A percentile compares a stretch with the other conserved stretches of the same genome.
Evolutionary conservation across 1,140 invertebrate genomes (phyloP).

Genomic region (Trinorchestia longiramus): DNA sequence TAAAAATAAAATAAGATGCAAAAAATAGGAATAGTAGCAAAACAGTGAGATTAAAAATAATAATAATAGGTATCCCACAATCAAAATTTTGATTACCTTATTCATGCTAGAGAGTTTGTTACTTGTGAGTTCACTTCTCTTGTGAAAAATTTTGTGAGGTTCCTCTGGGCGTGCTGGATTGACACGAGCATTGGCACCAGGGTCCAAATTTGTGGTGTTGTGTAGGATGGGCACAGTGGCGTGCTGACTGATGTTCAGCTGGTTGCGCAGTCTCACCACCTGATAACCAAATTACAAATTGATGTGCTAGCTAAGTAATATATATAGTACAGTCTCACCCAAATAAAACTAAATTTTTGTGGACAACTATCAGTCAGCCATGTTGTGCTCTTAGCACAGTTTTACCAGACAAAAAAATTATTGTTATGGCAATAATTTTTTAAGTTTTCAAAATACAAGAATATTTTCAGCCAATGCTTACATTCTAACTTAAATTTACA

Average conservation of each 20-base stretch:
- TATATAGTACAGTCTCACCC: not conserved
- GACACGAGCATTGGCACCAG: not conserved
- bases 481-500: not conserved
- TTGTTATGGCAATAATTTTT: too few species aligned
- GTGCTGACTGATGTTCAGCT: conserved; percentile 63
- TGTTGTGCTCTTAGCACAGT: not conserved
- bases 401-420: not conserved
- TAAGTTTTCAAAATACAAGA: not conserved
- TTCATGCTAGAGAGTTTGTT: not conserved
- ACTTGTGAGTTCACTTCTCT: not conserved
- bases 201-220: not conserved
- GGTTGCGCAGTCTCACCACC: conserved; percentile 65
- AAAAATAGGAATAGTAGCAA: too few species aligned
- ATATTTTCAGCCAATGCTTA: not conserved
- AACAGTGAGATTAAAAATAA: too few species aligned
- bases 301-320: not conserved
- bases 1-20: too few species aligned
- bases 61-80: too few species aligned
- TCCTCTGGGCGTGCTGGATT: not conserved
- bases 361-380: not conserved
- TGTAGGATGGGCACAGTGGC: conserved; percentile 19
- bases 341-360: not conserved
- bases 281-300: not conserved
- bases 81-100: not conserved
- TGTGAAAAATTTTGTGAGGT: not conserved